Evolutionary conservation across 2,888 invertebrate species (phyloP), one percentile per base, ranked within the genome.

Genomic region (Apamea crenata): DNA sequence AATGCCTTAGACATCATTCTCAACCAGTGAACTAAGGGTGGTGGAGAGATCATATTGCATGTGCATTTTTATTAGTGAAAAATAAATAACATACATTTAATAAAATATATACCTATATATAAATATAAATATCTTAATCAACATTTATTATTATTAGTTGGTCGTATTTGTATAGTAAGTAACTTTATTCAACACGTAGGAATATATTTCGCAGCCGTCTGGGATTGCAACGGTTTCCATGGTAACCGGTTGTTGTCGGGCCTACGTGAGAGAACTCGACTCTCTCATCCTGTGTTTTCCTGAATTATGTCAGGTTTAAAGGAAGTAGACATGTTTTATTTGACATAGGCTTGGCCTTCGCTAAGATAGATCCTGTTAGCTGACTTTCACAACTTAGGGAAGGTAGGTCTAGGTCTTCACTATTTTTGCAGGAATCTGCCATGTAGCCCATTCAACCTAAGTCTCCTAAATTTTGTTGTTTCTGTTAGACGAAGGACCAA

Each of bases 141-240:
- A 69, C 32, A 56, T 63, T 47, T 59, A 71, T 66, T 47, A n/a
- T 53, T 25, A 70, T 36, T 18, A 70, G 10, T n/a, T 6, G 44
- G 21, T 65, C 36, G 67, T 40, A 25, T 44, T 67, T 50, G 44
- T 69, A 29, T 66, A 50, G 2, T 25, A 36, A 8, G 40, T 29
- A 70, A 66, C 25, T 73, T 63, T 71, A 74, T 50, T 70, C 59
- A 79, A 74, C 50, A 67, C 63, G 67, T 78, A 70, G 70, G 74
- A 72, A 78, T 73, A 87, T 68, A 87, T 79, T 88, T 76, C 61
- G 69, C 75, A 32, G 82, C 53, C 86, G 86, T 83, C 83, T 81
- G 82, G 75, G 65, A 53, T 36, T 74, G 83, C 83, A 86, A 86
- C 83, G 86, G 86, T 82, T 77, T 78, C 70, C 78, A 87, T 82